These are phyloP conservation scores for Strix uralensis DNA, from an alignment of 2,113 vertebrate species.

Conservation along the genomic window DNA sequence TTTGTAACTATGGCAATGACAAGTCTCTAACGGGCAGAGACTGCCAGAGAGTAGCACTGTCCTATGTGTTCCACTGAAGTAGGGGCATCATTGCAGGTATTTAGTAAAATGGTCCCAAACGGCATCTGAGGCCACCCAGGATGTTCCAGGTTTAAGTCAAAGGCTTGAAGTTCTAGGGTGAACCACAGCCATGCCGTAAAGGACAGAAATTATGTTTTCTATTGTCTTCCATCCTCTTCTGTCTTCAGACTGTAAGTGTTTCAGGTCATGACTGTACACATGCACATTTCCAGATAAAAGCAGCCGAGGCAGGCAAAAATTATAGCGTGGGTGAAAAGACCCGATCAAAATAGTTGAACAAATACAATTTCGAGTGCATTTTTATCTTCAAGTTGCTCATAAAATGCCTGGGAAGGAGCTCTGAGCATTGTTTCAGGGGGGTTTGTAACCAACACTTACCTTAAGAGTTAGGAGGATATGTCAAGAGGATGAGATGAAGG, in stretches of 20 bases:
- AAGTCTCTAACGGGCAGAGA: not conserved
- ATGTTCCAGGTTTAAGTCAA: not conserved
- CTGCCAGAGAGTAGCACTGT: not conserved
- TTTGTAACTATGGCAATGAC: not conserved
- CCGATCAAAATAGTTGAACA: not conserved
- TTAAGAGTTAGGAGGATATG: not conserved
- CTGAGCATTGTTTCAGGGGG: not conserved
- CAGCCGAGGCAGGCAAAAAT: not conserved
- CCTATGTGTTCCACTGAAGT: not conserved
- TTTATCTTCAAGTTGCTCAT: not conserved
- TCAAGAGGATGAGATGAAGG: not conserved
- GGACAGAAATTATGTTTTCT: not conserved
- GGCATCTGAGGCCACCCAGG: not conserved
- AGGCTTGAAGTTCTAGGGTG: not conserved
- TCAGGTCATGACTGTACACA: not conserved
- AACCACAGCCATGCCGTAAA: not conserved
- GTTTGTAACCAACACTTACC: not conserved
- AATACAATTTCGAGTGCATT: not conserved
- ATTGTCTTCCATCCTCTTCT: not conserved
- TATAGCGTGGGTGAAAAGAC: not conserved
- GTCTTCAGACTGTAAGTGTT: not conserved
- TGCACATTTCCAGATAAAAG: not conserved
- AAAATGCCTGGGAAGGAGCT: not conserved
- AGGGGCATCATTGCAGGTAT: not conserved
- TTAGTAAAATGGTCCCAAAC: not conserved